phyloP scores from a whole-genome alignment of 2,113 vertebrate species.

The Electrona antarctica region DNA sequence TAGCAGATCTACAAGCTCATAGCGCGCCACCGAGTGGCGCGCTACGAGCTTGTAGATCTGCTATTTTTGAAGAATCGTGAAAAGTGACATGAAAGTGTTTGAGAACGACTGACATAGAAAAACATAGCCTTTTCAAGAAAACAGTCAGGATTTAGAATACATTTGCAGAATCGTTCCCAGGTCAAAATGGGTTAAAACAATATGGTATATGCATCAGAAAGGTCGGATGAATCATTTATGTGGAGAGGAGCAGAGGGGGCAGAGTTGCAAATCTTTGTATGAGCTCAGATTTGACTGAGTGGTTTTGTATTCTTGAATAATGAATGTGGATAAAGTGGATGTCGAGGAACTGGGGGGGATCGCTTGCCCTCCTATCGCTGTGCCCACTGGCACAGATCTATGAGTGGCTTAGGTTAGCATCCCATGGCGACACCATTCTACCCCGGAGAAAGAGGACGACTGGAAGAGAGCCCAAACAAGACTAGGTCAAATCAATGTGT shows the following conservation, averaged over 20 bases:
- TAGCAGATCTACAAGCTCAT: no score
- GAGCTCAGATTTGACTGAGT: constrained; percentile 69
- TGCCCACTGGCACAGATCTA: constrained; percentile 22
- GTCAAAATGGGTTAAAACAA: no score
- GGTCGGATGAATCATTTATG: constrained; percentile 57
- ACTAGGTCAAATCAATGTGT: constrained; percentile 13
- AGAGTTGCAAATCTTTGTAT: constrained; percentile 41
- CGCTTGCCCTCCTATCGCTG: constrained; percentile 19
- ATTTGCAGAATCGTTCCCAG: no score
- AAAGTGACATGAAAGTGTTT: no score
- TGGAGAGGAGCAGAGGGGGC: constrained; percentile 26
- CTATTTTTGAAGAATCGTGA: no score
- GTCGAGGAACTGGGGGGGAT: constrained; percentile 45
- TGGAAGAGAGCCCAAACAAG: constrained; percentile 31
- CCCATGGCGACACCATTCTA: neutral
- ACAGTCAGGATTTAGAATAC: no score
- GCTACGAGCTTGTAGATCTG: no score
- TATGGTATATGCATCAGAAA: constrained; percentile 37
- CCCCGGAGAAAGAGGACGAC: neutral
- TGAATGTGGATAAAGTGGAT: constrained; percentile 71
- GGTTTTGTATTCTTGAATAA: constrained; percentile 75
- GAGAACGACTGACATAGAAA: no score
- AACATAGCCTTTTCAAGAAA: no score
- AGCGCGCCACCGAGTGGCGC: no score
- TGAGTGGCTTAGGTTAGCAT: constrained; percentile 29